These are phyloP conservation scores for Hippocampus guttulatus DNA, from an alignment of 2,113 vertebrate species.

Conservation along the genomic window DNA sequence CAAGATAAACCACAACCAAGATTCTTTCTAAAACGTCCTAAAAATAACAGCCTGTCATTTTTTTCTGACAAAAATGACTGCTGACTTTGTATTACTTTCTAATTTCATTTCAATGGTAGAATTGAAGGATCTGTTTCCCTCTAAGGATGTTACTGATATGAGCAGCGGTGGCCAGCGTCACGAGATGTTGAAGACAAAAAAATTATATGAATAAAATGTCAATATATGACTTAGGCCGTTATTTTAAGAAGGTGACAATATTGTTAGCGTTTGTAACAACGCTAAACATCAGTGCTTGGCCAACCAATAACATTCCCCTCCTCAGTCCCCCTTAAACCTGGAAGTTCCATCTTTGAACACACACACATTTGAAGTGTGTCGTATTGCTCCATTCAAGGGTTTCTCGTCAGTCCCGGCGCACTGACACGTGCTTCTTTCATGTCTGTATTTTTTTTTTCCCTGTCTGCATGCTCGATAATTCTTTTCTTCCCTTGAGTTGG, in stretches of 20 bases:
- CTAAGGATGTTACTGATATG: no score
- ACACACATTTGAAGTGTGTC: not conserved
- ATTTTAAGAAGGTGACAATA: not conserved
- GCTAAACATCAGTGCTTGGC: not conserved
- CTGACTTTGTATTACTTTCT: no score
- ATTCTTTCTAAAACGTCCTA: not conserved
- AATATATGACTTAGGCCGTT: no score
- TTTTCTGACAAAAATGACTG: no score
- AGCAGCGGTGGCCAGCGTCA: no score
- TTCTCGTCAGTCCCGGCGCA: constrained; percentile 34
- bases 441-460: constrained; percentile 21
- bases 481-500: constrained; percentile 35
- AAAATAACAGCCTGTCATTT: no score
- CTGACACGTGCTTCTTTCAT: constrained; percentile 34
- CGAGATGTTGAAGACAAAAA: no score
- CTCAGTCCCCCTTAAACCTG: not conserved
- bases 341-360: not conserved
- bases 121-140: no score
- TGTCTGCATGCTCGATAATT: constrained; percentile 53
- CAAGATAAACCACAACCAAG: not conserved
- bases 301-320: not conserved
- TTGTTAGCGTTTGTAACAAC: not conserved
- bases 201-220: no score
- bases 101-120: no score
- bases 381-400: constrained; percentile 12